Conservation (phyloP, 2,113 vertebrate species). For the Ciconia stormi region DNA sequence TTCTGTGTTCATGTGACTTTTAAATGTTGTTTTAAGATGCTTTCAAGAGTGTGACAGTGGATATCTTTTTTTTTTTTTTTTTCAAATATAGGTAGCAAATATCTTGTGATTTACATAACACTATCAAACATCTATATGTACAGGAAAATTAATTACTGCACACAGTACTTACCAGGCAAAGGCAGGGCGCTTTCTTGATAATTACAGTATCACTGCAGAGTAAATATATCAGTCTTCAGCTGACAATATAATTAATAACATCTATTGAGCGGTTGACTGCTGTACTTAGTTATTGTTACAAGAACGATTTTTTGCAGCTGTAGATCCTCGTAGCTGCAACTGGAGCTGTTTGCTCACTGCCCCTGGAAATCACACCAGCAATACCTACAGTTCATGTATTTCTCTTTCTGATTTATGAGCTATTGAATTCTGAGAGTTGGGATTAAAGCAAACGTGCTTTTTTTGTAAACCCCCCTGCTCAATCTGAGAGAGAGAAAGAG, state of each 20-base stretch:
- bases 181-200: constrained; percentile 3
- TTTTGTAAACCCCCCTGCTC: not conserved
- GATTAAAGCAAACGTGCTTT: not conserved
- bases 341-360: not conserved
- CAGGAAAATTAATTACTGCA: constrained; percentile 27
- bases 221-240: not conserved
- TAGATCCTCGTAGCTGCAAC: not conserved
- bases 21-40: not conserved
- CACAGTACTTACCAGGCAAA: not conserved
- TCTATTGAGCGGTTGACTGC: not conserved
- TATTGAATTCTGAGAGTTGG: not conserved
- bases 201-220: constrained; percentile 34
- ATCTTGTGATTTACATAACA: not conserved
- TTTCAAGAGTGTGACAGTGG: not conserved
- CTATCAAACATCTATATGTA: not conserved
- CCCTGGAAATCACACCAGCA: not conserved
- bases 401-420: not conserved
- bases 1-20: not conserved
- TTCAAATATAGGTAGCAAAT: not conserved
- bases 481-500: not conserved
- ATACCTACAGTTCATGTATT: not conserved
- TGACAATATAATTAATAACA: constrained; percentile 26
- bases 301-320: not conserved
- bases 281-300: not conserved
- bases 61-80: not conserved